Percentiles rank a stretch among this genome's conserved stretches.
Conservation (phyloP, 2,113 vertebrate species). For the Hippocampus barbouri region DNA sequence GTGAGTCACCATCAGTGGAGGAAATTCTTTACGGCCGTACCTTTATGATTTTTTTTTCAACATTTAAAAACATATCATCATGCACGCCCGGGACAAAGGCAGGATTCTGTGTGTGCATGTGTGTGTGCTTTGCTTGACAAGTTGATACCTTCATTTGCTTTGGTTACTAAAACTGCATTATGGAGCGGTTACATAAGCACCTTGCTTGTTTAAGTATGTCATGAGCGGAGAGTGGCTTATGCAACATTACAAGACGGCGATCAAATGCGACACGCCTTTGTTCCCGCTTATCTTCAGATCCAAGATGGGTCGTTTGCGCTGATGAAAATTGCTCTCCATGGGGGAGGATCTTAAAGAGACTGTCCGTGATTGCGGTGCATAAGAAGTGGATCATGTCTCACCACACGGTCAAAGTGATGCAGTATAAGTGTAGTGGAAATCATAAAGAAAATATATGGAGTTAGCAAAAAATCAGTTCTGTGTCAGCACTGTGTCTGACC, state of each 20-base stretch:
- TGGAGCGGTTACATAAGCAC: constrained; percentile 68
- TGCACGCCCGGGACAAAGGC: constrained; percentile 70
- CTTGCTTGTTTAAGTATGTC: constrained; percentile 74
- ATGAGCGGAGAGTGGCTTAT: constrained; percentile 73
- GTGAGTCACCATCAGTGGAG: constrained; percentile 69
- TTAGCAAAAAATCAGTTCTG: neutral
- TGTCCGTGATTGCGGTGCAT: constrained; percentile 49
- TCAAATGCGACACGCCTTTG: constrained; percentile 61
- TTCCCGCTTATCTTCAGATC: constrained; percentile 58
- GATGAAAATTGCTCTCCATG: constrained; percentile 45
- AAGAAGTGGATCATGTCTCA: constrained; percentile 34
- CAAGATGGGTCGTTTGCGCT: constrained; percentile 51
- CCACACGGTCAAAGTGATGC: constrained; percentile 29
- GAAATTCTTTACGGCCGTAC: constrained; percentile 72
- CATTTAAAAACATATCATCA: constrained; percentile 68
- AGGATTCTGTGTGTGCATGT: constrained; percentile 60
- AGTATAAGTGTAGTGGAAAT: constrained; percentile 11
- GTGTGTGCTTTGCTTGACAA: constrained; percentile 69
- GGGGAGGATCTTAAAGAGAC: constrained; percentile 4
- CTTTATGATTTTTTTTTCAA: constrained; percentile 44
- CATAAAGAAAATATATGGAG: neutral
- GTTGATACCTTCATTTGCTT: constrained; percentile 76
- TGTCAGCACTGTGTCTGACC: too few species aligned
- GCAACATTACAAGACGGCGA: constrained; percentile 71
- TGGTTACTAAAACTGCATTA: constrained; percentile 63